phyloP scores from a whole-genome alignment of 2,888 invertebrate species.

The Chaetogeoica ovagalla region DNA sequence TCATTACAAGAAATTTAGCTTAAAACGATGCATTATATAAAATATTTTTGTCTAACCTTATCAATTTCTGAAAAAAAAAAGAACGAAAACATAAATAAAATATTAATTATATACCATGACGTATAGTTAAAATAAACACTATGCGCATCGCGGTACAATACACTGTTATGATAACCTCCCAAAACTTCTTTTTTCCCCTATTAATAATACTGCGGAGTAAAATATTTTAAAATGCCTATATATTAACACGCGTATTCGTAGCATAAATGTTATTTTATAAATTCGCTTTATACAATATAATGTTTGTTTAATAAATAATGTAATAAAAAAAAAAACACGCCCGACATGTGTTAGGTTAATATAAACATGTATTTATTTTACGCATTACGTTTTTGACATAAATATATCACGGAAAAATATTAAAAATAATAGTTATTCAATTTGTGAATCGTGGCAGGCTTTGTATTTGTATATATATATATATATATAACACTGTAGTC shows the following conservation, averaged over 20 bases:
- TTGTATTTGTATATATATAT: no score
- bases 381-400: no score
- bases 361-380: background rate
- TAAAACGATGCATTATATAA: background rate
- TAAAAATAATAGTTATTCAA: no score
- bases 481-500: no score
- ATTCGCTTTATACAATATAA: background rate
- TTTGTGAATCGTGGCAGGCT: no score
- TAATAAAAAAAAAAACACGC: background rate
- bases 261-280: constrained; percentile 10
- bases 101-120: background rate
- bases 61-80: background rate
- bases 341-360: background rate
- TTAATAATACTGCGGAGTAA: background rate
- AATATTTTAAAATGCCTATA: background rate
- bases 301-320: background rate
- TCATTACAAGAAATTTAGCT: no score
- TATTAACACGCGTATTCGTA: background rate
- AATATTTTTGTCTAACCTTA: background rate
- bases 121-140: constrained; percentile 23
- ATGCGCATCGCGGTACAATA: background rate
- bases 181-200: background rate
- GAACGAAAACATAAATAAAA: no score
- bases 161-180: constrained; percentile 17
- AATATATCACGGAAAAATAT: no score